Evolutionary conservation across 2,797 vertebrate species (phyloP).

Genomic region (Periophthalmus magnuspinnatus): DNA sequence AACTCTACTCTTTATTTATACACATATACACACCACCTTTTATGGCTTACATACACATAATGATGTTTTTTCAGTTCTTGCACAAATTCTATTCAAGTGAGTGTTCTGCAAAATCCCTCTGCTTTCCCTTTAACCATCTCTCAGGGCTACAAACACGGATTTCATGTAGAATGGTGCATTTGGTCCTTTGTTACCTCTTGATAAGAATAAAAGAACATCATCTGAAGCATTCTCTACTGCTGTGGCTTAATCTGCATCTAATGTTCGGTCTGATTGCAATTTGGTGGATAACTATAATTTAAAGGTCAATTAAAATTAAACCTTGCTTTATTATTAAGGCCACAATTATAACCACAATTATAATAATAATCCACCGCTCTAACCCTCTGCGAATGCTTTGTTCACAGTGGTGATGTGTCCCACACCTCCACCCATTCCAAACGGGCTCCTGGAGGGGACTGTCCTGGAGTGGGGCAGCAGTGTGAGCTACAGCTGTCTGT

Average conservation of each 20-base stretch:
- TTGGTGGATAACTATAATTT: neutral
- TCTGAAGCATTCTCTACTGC: conserved; percentile 17
- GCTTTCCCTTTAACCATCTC: conserved; percentile 27
- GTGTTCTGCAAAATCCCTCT: conserved; percentile 3
- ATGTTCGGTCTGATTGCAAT: neutral
- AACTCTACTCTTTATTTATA: conserved; percentile 62
- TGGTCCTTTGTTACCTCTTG: conserved; percentile 15
- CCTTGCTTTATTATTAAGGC: neutral
- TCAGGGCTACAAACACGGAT: conserved; percentile 34
- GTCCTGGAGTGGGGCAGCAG: conserved; percentile 94
- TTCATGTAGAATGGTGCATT: conserved; percentile 16
- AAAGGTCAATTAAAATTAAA: neutral
- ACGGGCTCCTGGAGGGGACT: conserved; percentile 90
- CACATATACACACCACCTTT: conserved; percentile 56
- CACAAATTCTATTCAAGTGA: conserved; percentile 39
- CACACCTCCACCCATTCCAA: conserved; percentile 85
- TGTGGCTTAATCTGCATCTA: conserved; percentile 9
- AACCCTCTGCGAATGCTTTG: neutral
- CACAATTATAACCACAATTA: conserved; percentile 1
- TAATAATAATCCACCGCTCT: neutral
- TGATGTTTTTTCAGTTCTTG: conserved; percentile 46
- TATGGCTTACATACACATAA: conserved; percentile 45
- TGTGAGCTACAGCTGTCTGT: conserved; percentile 91
- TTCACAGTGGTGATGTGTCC: conserved; percentile 89
- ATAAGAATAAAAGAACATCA: conserved; percentile 19